These are phyloP conservation scores for Drosophila kurseongensis DNA, from an alignment of 1,140 invertebrate species.

Conservation along the genomic window DNA sequence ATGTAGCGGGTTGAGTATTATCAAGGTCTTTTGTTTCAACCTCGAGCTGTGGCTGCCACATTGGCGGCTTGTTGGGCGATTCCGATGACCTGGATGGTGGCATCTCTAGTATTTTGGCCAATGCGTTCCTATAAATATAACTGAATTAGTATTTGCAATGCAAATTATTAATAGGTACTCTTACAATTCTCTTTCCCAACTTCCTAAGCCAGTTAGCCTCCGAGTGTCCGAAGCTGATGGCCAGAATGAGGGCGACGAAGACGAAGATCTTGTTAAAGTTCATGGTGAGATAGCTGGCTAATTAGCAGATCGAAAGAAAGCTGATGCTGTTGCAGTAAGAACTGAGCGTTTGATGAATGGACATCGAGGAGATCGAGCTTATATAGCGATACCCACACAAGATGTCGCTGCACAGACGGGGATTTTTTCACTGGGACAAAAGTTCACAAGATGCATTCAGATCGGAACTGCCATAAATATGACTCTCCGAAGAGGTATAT, in stretches of 20 bases:
- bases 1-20: too few species aligned
- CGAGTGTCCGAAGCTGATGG: constrained; percentile 63
- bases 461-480: not conserved
- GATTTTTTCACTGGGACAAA: constrained; percentile 31
- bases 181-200: constrained; percentile 73
- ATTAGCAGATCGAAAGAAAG: not conserved
- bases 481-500: not conserved
- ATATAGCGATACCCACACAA: constrained; percentile 39
- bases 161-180: not conserved
- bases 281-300: constrained; percentile 44
- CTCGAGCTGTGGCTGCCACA: constrained; percentile 68
- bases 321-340: constrained; percentile 13
- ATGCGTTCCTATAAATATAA: constrained; percentile 61
- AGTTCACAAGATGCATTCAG: constrained; percentile 8
- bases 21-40: constrained; percentile 20
- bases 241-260: constrained; percentile 65
- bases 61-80: constrained; percentile 78
- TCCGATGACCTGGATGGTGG: constrained; percentile 69
- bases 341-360: constrained; percentile 34
- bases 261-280: constrained; percentile 78
- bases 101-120: constrained; percentile 76
- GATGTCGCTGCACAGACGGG: constrained; percentile 38
- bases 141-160: not conserved
- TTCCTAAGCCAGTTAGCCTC: constrained; percentile 76
- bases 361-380: constrained; percentile 2